Conservation (phyloP, 2,797 vertebrate genomes). For the Lacerta bilineata region DNA sequence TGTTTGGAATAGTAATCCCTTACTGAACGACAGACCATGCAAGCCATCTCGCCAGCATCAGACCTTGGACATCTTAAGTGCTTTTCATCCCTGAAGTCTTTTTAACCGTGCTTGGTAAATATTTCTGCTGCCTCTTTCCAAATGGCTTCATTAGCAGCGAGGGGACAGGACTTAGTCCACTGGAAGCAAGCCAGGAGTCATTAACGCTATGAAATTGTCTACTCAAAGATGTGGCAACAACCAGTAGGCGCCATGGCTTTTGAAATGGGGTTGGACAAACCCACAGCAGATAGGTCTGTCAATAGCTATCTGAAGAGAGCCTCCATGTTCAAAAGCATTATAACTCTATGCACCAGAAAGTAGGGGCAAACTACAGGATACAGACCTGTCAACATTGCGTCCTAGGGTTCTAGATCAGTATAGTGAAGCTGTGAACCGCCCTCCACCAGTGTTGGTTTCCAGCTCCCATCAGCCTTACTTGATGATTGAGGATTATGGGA, state of each 20-base stretch:
- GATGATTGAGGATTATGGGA: neutral
- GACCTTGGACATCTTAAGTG: constrained; percentile 61
- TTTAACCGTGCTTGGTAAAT: constrained; percentile 56
- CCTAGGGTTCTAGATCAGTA: neutral
- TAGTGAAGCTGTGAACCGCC: neutral
- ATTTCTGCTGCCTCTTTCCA: constrained; percentile 44
- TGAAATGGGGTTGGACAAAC: neutral
- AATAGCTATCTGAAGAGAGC: neutral
- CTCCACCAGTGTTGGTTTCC: neutral
- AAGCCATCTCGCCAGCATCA: constrained; percentile 48
- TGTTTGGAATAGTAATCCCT: constrained; percentile 82
- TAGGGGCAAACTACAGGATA: too few species aligned
- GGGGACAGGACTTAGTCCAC: constrained; percentile 4
- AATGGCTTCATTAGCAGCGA: constrained; percentile 44
- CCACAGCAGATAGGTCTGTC: neutral
- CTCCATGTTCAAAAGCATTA: neutral
- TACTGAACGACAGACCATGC: constrained; percentile 63
- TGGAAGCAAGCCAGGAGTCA: constrained; percentile 17
- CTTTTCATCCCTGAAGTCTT: constrained; percentile 54
- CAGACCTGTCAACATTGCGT: neutral
- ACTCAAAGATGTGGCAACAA: neutral
- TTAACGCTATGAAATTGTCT: neutral
- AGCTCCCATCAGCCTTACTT: neutral
- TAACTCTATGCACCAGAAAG: neutral
- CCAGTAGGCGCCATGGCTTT: neutral